phyloP scores from a whole-genome alignment of 2,113 vertebrate genomes.

The Notarius quadriscutis region DNA sequence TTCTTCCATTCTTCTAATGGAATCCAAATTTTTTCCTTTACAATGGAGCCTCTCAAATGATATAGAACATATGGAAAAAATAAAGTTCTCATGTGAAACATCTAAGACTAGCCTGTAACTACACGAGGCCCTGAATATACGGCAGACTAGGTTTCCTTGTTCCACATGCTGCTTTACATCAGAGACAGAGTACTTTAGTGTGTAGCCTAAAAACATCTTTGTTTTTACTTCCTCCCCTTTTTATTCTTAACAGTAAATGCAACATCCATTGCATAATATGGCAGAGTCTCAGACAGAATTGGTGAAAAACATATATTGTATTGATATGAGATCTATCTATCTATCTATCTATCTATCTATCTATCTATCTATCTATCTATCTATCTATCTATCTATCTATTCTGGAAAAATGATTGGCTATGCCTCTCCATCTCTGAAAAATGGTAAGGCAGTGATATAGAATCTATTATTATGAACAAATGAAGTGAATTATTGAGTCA shows the following conservation, averaged over 20 bases:
- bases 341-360: no score
- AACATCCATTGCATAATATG: neutral
- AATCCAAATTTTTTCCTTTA: slow-evolving; percentile 64
- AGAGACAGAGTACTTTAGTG: slow-evolving; percentile 4
- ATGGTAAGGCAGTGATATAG: neutral
- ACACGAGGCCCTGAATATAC: slow-evolving; percentile 65
- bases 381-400: neutral
- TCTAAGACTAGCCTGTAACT: slow-evolving; percentile 73
- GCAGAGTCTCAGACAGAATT: neutral
- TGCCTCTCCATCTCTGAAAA: neutral
- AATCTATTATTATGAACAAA: neutral
- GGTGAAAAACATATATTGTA: neutral
- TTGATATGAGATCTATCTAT: neutral
- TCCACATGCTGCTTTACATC: slow-evolving; percentile 22
- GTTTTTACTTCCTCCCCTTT: neutral
- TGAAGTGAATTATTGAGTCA: no score
- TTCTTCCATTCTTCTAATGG: slow-evolving; percentile 68
- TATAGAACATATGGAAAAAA: slow-evolving; percentile 79
- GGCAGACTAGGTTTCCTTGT: slow-evolving; percentile 23
- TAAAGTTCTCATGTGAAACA: slow-evolving; percentile 76
- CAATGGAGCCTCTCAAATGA: slow-evolving; percentile 71
- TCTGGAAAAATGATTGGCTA: neutral
- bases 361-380: no score
- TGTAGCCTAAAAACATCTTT: slow-evolving; percentile 23
- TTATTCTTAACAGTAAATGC: neutral